A percentile compares a stretch with the other conserved stretches of the same genome.
Evolutionary conservation across 2,797 vertebrate species (phyloP).

Genomic region (Catostomus latipinnis): DNA sequence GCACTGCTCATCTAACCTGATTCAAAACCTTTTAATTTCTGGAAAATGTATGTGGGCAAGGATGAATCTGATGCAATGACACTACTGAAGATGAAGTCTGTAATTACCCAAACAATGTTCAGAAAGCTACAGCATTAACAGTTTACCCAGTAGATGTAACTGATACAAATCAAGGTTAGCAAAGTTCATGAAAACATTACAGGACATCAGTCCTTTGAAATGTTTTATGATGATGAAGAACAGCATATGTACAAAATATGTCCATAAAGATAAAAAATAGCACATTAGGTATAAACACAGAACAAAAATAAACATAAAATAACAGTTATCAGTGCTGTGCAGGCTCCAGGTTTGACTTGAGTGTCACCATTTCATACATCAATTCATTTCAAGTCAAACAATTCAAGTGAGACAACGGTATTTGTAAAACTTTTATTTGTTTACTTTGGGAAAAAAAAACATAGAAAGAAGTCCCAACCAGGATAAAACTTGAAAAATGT

Average conservation of each 20-base stretch:
- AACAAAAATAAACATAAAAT: neutral
- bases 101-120: neutral
- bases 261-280: neutral
- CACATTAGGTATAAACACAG: neutral
- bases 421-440: too few relatives aligned
- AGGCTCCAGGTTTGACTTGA: conserved; percentile 30
- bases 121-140: neutral
- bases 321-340: conserved; percentile 41
- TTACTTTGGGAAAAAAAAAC: too few relatives aligned
- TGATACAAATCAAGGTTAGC: neutral
- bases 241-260: conserved; percentile 7
- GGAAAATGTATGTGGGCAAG: neutral
- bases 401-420: too few relatives aligned
- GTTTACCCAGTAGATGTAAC: neutral
- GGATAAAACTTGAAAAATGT: too few relatives aligned
- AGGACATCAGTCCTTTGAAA: neutral
- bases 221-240: conserved; percentile 21
- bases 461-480: too few relatives aligned
- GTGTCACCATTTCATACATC: neutral
- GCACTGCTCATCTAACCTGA: conserved; percentile 2
- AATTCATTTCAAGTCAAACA: too few relatives aligned
- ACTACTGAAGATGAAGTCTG: neutral
- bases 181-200: conserved; percentile 17
- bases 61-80: neutral
- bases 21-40: neutral